A percentile compares a stretch with the other conserved stretches of the same genome.
Evolutionary conservation across 2,113 vertebrate genomes (phyloP).

Genomic region (Fregetta grallaria): DNA sequence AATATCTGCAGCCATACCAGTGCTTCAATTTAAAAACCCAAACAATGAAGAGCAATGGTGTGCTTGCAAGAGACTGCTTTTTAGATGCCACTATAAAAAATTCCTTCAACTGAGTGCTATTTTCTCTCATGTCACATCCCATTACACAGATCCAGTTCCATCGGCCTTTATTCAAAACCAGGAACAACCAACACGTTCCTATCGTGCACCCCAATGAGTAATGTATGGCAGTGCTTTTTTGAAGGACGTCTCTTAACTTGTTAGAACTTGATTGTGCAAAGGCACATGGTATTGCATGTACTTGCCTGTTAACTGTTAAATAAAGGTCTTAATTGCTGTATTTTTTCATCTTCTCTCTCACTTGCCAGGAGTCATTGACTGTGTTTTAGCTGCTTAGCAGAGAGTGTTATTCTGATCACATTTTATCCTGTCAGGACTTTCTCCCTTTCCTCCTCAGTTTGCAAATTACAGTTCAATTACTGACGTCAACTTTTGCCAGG

Average conservation of each 20-base stretch:
- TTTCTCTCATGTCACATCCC: background rate
- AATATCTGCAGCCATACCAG: background rate
- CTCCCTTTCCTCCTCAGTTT: background rate
- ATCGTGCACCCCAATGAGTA: background rate
- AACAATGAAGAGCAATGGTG: background rate
- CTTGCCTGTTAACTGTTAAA: background rate
- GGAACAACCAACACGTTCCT: background rate
- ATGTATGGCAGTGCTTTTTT: background rate
- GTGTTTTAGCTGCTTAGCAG: background rate
- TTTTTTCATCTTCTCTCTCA: constrained; percentile 13
- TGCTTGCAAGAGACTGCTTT: background rate
- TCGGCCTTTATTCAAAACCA: background rate
- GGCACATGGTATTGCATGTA: background rate
- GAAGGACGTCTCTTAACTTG: constrained; percentile 8
- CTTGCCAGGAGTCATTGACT: background rate
- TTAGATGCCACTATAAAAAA: background rate
- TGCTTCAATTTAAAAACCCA: background rate
- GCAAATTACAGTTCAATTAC: background rate
- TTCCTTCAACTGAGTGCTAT: background rate
- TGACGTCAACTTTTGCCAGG: background rate
- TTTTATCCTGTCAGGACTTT: background rate
- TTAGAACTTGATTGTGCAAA: constrained; percentile 4
- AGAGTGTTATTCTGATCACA: background rate
- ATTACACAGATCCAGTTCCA: background rate
- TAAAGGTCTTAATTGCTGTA: background rate